Evolutionary conservation across 2,888 invertebrate genomes (phyloP), one percentile per base, ranked within the genome.

Genomic region (Pachydiplax longipennis): DNA sequence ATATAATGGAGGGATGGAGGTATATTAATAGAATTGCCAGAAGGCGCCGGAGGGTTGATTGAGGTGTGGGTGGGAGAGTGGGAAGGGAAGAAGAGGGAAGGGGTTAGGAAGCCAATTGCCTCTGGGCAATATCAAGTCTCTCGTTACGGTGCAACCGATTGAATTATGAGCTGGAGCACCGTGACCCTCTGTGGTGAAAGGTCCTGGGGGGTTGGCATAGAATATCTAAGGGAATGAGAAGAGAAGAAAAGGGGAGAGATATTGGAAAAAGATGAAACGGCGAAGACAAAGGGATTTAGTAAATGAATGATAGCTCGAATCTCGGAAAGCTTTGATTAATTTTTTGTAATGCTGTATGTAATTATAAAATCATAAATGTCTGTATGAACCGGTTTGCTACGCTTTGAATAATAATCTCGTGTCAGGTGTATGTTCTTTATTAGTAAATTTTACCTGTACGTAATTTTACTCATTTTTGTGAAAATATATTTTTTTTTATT

Each of bases 121-220:
- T 81, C 81, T 10, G 81, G 81, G 81, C 81, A 81, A 81, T 37
- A 15, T 81, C 37, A 37, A 40, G 81, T 37, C 81, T 81, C 81
- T 81, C 81, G 37, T 81, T 81, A 81, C 81, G 81, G 81, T 81
- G 81, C 13, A 81, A 81, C 37, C 81, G 40, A 81, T 81, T 81
- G 81, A 81, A 81, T 81, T 81, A 81, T 81, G 81, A 40, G 81
- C 81, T n/a, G 37, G 40, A 37, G 40, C 40, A 44, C 81, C 81
- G 37, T 81, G 81, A 81, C 81, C 37, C 40, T 81, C 22, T 44
- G 22, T 44, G 40, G 40, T 81, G 81, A 81, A 37, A 81, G 73
- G 81, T 81, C 40, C 40, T 40, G 25, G 44, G 44, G 44, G 44
- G 44, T 10, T 44, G 44, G 44, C 44, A 80, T 80, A 18, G 81